Base-by-base conservation (phyloP, 2,797 vertebrate species). In the Myotis planiceps region DNA sequence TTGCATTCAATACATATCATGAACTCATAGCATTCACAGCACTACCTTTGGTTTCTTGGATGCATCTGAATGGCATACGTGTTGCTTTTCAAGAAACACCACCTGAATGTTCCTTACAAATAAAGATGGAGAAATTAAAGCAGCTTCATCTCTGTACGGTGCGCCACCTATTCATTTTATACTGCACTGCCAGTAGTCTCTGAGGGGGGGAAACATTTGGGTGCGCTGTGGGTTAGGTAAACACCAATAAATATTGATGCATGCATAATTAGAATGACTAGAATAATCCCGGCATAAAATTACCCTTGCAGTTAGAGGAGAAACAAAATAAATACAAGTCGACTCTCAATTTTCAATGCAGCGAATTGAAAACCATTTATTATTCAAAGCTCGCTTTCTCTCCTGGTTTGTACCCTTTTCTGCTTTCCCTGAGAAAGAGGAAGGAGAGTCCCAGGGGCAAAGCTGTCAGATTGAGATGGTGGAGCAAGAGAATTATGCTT, bases 231-330 rank as follows among this genome's bases (percentile, higher is more conserved):
- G 34, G 65, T 42, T 95, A 94, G n/a, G 86, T 69, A 91, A 95
- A 96, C n/a, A 84, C 86, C 63, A 23, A 76, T 94, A 94, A 83
- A 94, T 92, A 96, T 80, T 91, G 96, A 92, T 84, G 79, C 79
- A 23, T 45, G 69, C n/a, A 18, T 94, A 91, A 89, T 95, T 81
- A 89, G 29, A 83, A 60, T 29, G 79, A 80, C 94, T 96, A 68
- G 96, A 96, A 95, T 91, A 96, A 95, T 66, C 89, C 60, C 51
- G 58, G 86, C 42, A 91, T 84, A 89, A 95, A 93, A 96, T 91
- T 63, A 90, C 55, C 88, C 49, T 74, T 1, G 2, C 78, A 82
- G 71, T 87, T 83, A 89, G 85, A 66, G 21, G 69, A 91, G 83
- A 85, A 25, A 76, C 34, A 51, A 96, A 96, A 81, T 69, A 87